Conservation (phyloP, 2,113 vertebrate species). For the Limnothrissa miodon region DNA sequence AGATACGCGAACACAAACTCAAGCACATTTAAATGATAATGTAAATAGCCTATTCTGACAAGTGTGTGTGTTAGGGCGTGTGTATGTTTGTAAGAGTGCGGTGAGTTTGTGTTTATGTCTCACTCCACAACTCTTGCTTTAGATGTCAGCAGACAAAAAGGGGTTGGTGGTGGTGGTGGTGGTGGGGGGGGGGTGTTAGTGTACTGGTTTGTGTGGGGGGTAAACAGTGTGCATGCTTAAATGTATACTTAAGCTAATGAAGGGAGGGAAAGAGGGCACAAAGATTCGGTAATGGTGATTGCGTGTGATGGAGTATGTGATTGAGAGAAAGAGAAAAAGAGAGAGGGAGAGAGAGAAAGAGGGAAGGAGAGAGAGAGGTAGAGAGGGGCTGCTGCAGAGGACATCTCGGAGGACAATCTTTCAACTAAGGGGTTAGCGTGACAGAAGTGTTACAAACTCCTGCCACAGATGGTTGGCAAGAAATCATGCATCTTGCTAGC, state of each 20-base stretch:
- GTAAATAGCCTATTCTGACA: constrained; percentile 15
- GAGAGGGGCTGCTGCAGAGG: background rate
- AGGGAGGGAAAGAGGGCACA: background rate
- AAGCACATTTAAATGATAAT: constrained; percentile 18
- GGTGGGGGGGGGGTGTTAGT: background rate
- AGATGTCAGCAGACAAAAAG: background rate
- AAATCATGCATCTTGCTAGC: constrained; percentile 11
- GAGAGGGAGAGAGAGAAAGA: background rate
- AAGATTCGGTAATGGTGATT: background rate
- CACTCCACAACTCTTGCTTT: background rate
- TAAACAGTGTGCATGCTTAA: background rate
- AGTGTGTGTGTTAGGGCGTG: background rate
- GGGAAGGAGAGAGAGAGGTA: background rate
- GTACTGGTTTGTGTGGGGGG: background rate
- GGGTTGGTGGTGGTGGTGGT: too few species aligned
- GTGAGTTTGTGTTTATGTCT: background rate
- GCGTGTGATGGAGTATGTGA: constrained; percentile 8
- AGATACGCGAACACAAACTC: constrained; percentile 16
- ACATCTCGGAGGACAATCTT: constrained; percentile 10
- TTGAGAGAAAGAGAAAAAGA: background rate
- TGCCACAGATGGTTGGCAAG: constrained; percentile 20
- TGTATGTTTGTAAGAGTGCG: background rate
- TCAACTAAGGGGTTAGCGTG: background rate
- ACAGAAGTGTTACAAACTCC: constrained; percentile 8
- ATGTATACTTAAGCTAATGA: constrained; percentile 11